Evolutionary conservation across 2,797 vertebrate species (phyloP).

Genomic region (Oryzias sinensis): DNA sequence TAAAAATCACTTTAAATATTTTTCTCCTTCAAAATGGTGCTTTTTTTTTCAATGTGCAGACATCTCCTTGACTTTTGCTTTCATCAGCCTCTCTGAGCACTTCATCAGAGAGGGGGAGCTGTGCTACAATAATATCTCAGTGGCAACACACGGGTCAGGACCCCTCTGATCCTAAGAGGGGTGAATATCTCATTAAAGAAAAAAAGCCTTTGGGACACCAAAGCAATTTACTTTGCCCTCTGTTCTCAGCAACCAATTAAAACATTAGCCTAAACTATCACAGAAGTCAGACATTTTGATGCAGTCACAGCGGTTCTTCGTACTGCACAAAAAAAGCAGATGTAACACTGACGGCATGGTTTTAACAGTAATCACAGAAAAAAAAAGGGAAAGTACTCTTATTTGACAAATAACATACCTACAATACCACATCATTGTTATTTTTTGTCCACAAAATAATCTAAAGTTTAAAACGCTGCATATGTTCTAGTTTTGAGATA

Average conservation of each 20-base stretch:
- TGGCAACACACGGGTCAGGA: slow-evolving; percentile 73
- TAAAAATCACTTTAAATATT: not conserved
- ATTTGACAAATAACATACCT: no score
- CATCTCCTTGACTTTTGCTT: slow-evolving; percentile 60
- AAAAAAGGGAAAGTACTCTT: not conserved
- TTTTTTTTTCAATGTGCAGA: slow-evolving; percentile 12
- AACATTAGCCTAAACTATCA: slow-evolving; percentile 73
- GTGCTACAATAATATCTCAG: slow-evolving; percentile 65
- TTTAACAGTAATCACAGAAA: not conserved
- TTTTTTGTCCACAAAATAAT: no score
- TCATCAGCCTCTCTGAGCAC: slow-evolving; percentile 71
- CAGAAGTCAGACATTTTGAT: slow-evolving; percentile 65
- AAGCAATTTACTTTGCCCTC: slow-evolving; percentile 77
- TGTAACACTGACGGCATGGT: slow-evolving; percentile 23
- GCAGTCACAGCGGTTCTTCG: slow-evolving; percentile 44
- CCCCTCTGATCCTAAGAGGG: slow-evolving; percentile 73
- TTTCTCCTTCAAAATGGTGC: not conserved
- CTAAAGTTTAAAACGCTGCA: slow-evolving; percentile 15
- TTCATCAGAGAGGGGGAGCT: slow-evolving; percentile 50
- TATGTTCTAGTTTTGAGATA: not conserved
- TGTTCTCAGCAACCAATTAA: slow-evolving; percentile 78
- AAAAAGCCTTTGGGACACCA: slow-evolving; percentile 70
- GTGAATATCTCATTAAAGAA: slow-evolving; percentile 76
- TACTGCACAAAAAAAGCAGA: slow-evolving; percentile 35
- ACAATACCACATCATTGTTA: no score